Percentiles rank a stretch among this genome's conserved stretches.
These are phyloP conservation scores for Delphinapterus leucas DNA, from an alignment of 2,113 vertebrate genomes.

Conservation along the genomic window DNA sequence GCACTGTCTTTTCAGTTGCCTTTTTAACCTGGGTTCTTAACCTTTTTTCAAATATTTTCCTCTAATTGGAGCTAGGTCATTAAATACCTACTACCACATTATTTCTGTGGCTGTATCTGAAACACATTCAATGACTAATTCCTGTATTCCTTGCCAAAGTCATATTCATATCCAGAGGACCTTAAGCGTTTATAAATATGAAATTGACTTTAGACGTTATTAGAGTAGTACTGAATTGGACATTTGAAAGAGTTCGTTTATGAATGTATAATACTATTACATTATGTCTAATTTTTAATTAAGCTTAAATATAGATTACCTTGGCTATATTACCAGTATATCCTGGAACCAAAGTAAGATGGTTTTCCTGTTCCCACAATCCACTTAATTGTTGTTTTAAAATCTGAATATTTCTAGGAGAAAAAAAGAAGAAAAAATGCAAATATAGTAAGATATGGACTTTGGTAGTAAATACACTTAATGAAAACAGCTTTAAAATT, in stretches of 20 bases:
- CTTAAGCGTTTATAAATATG: background rate
- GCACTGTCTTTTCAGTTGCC: background rate
- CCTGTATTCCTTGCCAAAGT: background rate
- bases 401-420: constrained; percentile 88
- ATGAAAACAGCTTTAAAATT: constrained; percentile 17
- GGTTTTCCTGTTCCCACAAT: constrained; percentile 88
- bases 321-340: constrained; percentile 90
- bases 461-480: background rate
- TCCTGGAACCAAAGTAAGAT: constrained; percentile 87
- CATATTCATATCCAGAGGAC: background rate
- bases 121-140: constrained; percentile 17
- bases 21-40: background rate
- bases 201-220: background rate
- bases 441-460: constrained; percentile 3
- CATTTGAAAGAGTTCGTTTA: background rate
- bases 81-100: background rate
- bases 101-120: background rate
- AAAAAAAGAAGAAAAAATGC: constrained; percentile 53
- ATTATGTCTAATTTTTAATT: constrained; percentile 35
- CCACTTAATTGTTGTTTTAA: constrained; percentile 90
- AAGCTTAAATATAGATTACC: constrained; percentile 81
- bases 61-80: constrained; percentile 1
- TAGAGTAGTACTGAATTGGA: constrained; percentile 5
- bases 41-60: constrained; percentile 4
- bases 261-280: background rate